Base-by-base conservation (phyloP, 1,140 invertebrate species). In the Samia ricini region DNA sequence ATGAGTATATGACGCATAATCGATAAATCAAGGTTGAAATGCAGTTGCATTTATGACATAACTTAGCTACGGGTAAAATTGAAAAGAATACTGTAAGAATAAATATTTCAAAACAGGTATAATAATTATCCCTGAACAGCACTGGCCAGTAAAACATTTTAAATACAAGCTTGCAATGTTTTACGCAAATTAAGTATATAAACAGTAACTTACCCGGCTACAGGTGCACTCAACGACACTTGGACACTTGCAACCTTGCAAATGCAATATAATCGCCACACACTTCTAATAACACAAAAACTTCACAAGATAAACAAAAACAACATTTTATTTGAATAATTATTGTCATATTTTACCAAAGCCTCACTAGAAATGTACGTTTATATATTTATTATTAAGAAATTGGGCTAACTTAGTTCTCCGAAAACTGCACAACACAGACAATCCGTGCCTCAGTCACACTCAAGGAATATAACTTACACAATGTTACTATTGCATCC, bases 21-120 rank as follows among this genome's bases (percentile, higher is more conserved):
- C 81, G 70, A 86, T 84, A 82, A 81, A 76, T 81, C 73, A 79
- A 82, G 75, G 79, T 76, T 75, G 64, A 66, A 74, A 71, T 81
- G 77, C 79, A 82, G 61, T 69, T 78, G 76, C 77, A 73, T 64
- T 72, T 62, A 42, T 70, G 60, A 71, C 56, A 33, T 52, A 68
- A 57, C 59, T 51, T 59, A 29, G 3, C 20, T 33, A 56, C 26
- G 36, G 56, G 18, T 36, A 54, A 60, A 55, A 36, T 48, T 56
- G 52, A 6, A 29, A 26, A 36, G 42, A 20, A 48, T 52, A 63
- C 61, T 51, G 61, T 61, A 56, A 61, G 29, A 42, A 24, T n/a
- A 50, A 24, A 50, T 50, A n/a, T 24, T 21, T 15, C 49, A 21
- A 50, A 59, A 50, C 57, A 23, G 57, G 49, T 21, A 12, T 12